Evolutionary conservation across 2,888 invertebrate species (phyloP), one percentile per base, ranked within the genome.

Genomic region (Hemistola chrysoprasaria): DNA sequence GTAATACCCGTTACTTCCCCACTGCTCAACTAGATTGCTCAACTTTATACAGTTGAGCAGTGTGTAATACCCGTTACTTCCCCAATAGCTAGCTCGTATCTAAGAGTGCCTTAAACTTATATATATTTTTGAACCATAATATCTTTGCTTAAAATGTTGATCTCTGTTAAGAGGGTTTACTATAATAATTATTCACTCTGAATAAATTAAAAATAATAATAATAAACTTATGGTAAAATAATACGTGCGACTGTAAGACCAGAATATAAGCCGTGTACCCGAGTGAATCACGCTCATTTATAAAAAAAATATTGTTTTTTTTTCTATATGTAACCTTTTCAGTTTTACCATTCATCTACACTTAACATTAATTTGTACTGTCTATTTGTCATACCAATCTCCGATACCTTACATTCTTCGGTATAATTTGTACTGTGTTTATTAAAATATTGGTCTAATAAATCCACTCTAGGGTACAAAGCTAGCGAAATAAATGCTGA

Each of bases 321-420:
- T 62, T 60, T 36, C 38, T 8, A 25, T 62, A 56, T 62, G 52
- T 65, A 71, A 23, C 63, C 63, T 62, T 69, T 58, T 65, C 68
- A 65, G 68, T 66, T 59, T n/a, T 56, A 65, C 62, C 63, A 69
- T 61, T 65, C 69, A 53, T 44, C 73, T 78, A 80, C 57, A 59
- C 82, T 86, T 85, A 87, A 74, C 62, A 80, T 73, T 86, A 87
- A 84, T 87, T 87, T 87, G 86, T 87, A 87, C 86, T 87, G 82
- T 65, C 66, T 64, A 67, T 64, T 69, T 73, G 70, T 77, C 69
- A 66, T 71, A 79, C 81, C 83, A 75, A 73, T 47, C 82, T 54
- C 79, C 84, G 80, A 66, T 82, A 74, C 59, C 70, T 57, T 75
- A 50, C 72, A 52, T 33, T 56, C 68, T 63, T 71, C 68, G 79